Percentiles rank a stretch among this genome's conserved stretches.
phyloP scores from a whole-genome alignment of 2,113 vertebrate genomes.

The Dascyllus trimaculatus region DNA sequence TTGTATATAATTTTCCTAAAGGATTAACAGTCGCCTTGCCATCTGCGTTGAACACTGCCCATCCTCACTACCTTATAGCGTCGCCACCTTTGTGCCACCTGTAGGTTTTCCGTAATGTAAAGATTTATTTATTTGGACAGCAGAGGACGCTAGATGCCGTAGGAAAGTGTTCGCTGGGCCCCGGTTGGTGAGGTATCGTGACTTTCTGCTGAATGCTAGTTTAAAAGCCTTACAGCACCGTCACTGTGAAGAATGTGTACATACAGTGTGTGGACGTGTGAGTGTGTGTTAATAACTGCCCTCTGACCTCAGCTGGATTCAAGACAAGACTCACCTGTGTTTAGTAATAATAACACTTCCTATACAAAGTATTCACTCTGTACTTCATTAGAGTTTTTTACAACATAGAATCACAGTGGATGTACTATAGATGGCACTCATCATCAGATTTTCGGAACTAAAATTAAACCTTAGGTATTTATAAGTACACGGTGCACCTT shows the following conservation, averaged over 20 bases:
- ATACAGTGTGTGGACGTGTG: not conserved
- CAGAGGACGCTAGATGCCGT: constrained; percentile 28
- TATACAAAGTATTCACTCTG: constrained; percentile 3
- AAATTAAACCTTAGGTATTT: not conserved
- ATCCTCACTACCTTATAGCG: not conserved
- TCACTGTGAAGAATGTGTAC: constrained; percentile 23
- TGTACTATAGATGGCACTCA: not conserved
- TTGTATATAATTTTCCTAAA: constrained; percentile 29
- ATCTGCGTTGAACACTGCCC: not conserved
- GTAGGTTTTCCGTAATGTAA: constrained; percentile 26
- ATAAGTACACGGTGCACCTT: not conserved
- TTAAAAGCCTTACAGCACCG: not conserved
- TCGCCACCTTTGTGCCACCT: not conserved
- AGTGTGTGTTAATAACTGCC: constrained; percentile 12
- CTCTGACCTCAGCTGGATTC: constrained; percentile 20
- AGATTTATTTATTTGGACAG: constrained; percentile 68
- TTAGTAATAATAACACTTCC: not conserved
- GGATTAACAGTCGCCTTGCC: not conserved
- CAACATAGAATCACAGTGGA: not conserved
- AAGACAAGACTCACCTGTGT: not conserved
- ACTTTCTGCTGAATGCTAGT: constrained; percentile 1
- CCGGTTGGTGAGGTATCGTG: not conserved
- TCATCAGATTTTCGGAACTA: constrained; percentile 1
- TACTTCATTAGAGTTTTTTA: not conserved
- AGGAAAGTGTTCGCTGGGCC: not conserved